Evolutionary conservation across 2,113 vertebrate species (phyloP), one percentile per base, ranked within the genome.

Genomic region (Cyprinus carpio): DNA sequence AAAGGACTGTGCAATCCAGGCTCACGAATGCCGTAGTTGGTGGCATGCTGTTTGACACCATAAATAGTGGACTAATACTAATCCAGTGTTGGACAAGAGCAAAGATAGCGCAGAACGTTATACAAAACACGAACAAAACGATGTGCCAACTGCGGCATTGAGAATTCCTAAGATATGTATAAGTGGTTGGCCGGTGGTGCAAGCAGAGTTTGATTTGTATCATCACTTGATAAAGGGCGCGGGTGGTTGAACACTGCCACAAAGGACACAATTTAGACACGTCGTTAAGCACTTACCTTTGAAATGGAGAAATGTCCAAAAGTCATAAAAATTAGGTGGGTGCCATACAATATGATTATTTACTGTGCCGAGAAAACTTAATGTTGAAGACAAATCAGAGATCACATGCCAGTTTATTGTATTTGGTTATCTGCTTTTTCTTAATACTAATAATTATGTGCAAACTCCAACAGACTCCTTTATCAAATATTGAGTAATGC

Each of bases 81-180:
- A 88, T 86, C 40, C 49, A 34, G 6, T 51, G 72, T 78, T 64
- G 31, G n/a, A 76, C 84, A 71, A n/a, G 76, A 92, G 92, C 87
- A 84, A 90, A 93, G 93, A 92, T 91, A 92, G 78, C 84, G 23
- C n/a, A 29, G 80, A 43, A n/a, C 31, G 87, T 94, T 94, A n/a
- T 93, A 92, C 93, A 92, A 89, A 92, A 93, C 92, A 93, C 87
- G 1, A 15, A 40, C 12, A 18, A 93, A 69, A 25, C 46, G 75
- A n/a, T 3, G 9, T 75, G 43, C 43, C 6, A 75, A 58, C 86
- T 60, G 67, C n/a, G n/a, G 58, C 84, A n/a, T 84, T 37, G n/a
- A 58, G 34, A 46, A 75, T 83, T 49, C 12, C 13, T 49, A 5
- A 49, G 43, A 27, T 75, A 49, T 0, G 43, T n/a, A n/a, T n/a